A percentile compares a stretch with the other conserved stretches of the same genome.
phyloP scores from a whole-genome alignment of 2,113 vertebrate species.

The Rousettus leschenaultii region DNA sequence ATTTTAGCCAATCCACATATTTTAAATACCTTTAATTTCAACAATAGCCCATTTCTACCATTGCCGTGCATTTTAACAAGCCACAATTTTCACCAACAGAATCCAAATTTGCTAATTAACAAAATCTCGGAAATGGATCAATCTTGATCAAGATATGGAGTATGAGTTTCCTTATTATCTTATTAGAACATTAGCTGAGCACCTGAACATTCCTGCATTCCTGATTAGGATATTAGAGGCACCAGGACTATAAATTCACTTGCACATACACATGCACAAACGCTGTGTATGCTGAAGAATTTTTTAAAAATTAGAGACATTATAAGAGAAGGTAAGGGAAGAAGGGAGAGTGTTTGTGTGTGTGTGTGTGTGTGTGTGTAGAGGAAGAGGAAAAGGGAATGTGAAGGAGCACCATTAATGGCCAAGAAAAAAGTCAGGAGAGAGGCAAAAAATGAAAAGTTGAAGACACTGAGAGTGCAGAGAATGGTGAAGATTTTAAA shows the following conservation, averaged over 20 bases:
- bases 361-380: too few relatives aligned
- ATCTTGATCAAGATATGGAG: not conserved
- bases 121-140: not conserved
- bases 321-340: not conserved
- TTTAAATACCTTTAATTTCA: constrained; percentile 2
- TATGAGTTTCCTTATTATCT: not conserved
- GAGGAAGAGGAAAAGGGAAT: not conserved
- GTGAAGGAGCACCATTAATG: not conserved
- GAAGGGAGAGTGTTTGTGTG: not conserved
- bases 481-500: not conserved
- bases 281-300: not conserved
- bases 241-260: not conserved
- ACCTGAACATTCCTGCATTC: not conserved
- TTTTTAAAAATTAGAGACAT: not conserved
- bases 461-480: not conserved
- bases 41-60: not conserved
- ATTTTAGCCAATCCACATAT: not conserved
- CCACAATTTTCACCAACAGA: not conserved
- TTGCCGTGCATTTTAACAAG: not conserved
- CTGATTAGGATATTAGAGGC: not conserved
- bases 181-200: not conserved
- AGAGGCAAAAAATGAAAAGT: not conserved
- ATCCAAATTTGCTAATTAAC: not conserved
- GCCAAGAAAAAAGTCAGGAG: not conserved
- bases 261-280: too few relatives aligned